Evolutionary conservation across 2,797 vertebrate genomes (phyloP).

Genomic region (Sarcophilus harrisii): DNA sequence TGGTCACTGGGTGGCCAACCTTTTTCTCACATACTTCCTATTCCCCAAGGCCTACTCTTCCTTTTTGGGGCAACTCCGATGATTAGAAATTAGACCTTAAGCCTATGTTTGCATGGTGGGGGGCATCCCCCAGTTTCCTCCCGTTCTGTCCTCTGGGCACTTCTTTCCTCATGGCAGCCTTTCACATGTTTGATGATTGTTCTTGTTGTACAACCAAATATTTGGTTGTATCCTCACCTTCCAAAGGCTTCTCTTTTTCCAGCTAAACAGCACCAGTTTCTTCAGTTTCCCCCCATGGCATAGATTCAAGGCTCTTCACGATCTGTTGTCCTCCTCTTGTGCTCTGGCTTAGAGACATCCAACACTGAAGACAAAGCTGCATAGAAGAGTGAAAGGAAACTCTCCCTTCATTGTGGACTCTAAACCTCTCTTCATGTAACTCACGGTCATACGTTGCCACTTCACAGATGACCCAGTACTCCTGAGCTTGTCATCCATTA

Average conservation of each 20-base stretch:
- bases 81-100: not conserved
- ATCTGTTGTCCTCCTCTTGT: not conserved
- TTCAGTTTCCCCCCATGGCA: not conserved
- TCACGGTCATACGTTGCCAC: not conserved
- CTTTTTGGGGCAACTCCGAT: not conserved
- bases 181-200: not conserved
- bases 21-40: not conserved
- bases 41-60: not conserved
- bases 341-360: not conserved
- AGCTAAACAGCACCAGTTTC: not conserved
- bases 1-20: not conserved
- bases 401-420: not conserved
- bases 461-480: not conserved
- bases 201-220: no score
- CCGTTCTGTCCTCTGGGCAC: not conserved
- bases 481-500: not conserved
- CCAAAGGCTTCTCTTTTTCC: not conserved
- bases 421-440: not conserved
- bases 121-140: not conserved
- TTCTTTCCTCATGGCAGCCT: not conserved
- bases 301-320: not conserved
- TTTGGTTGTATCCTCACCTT: no score
- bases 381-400: not conserved
- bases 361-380: not conserved
- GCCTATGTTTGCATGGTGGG: not conserved